Percentiles rank a stretch among this genome's conserved stretches.
Evolutionary conservation across 2,888 invertebrate genomes (phyloP).

Genomic region (Acrobasis consociella): DNA sequence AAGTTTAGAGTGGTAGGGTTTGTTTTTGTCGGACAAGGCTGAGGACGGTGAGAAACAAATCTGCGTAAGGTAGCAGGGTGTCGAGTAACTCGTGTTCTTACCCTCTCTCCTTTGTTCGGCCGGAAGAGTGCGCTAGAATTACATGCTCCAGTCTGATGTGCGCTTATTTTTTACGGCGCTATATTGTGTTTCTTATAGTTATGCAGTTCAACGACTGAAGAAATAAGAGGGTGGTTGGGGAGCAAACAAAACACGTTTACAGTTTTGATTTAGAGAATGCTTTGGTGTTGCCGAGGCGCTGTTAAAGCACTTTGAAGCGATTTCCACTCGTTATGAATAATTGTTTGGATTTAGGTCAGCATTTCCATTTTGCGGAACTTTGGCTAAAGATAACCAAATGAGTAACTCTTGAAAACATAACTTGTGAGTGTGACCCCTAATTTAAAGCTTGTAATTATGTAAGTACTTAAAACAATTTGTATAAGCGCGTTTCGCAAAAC

Average conservation of each 20-base stretch:
- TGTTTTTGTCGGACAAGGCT: conserved; percentile 53
- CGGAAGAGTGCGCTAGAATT: conserved; percentile 83
- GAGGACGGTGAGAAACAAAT: conserved; percentile 77
- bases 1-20: conserved; percentile 55
- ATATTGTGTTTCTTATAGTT: conserved; percentile 80
- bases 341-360: conserved; percentile 20
- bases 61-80: conserved; percentile 81
- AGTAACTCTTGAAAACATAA: background rate
- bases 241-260: conserved; percentile 71
- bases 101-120: conserved; percentile 82
- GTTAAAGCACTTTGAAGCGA: conserved; percentile 26
- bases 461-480: background rate
- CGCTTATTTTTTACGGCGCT: conserved; percentile 82
- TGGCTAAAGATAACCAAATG: conserved; percentile 1
- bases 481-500: too few species aligned
- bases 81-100: conserved; percentile 83
- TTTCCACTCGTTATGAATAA: conserved; percentile 17
- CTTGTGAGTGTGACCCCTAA: background rate
- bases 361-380: conserved; percentile 7
- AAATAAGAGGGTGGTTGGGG: conserved; percentile 69
- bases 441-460: background rate
- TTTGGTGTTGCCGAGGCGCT: conserved; percentile 45
- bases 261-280: conserved; percentile 56
- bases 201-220: conserved; percentile 80
- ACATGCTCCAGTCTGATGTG: conserved; percentile 82